phyloP scores from a whole-genome alignment of 1,140 invertebrate genomes.

The Matsumurasca onukii region DNA sequence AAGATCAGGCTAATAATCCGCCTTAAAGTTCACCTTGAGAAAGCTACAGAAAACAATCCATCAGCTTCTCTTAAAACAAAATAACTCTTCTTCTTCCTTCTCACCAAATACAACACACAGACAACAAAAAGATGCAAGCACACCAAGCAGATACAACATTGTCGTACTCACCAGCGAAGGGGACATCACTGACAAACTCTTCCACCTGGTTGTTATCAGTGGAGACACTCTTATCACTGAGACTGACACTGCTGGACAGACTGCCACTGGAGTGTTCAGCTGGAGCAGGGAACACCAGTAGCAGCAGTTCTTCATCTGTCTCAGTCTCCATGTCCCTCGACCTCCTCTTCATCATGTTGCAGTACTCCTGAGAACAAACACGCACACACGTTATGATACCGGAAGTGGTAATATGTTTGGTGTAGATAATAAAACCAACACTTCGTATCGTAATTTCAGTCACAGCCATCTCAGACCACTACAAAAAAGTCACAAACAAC shows the following conservation, averaged over 20 bases:
- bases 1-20: too few species aligned
- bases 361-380: slow-evolving; percentile 60
- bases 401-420: background rate
- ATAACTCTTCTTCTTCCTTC: too few species aligned
- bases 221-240: slow-evolving; percentile 75
- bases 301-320: slow-evolving; percentile 63
- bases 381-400: background rate
- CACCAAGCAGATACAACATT: background rate
- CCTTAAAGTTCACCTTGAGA: too few species aligned
- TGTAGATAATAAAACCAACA: too few species aligned
- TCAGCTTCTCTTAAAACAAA: too few species aligned
- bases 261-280: slow-evolving; percentile 49
- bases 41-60: too few species aligned
- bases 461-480: too few species aligned
- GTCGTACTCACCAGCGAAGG: slow-evolving; percentile 83
- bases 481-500: too few species aligned
- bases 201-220: slow-evolving; percentile 82
- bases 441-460: too few species aligned
- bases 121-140: background rate
- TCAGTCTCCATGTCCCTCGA: slow-evolving; percentile 79
- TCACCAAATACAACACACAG: too few species aligned
- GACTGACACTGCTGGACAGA: slow-evolving; percentile 64
- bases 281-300: slow-evolving; percentile 54
- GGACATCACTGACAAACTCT: slow-evolving; percentile 80
- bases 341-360: slow-evolving; percentile 57